phyloP scores from a whole-genome alignment of 2,113 vertebrate genomes.

The Eublepharis macularius region DNA sequence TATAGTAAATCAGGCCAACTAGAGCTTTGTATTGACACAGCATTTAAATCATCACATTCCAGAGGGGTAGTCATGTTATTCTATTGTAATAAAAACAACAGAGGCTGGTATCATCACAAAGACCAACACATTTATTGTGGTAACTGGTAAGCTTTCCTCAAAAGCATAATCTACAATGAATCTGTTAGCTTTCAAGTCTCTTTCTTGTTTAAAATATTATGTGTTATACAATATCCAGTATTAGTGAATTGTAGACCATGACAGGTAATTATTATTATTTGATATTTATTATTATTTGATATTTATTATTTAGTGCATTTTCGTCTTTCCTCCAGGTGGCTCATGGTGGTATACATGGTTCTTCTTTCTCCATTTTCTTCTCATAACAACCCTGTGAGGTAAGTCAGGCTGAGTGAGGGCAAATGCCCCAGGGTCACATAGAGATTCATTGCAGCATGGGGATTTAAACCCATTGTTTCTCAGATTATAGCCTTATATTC shows the following conservation, averaged over 20 bases:
- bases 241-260: background rate
- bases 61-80: background rate
- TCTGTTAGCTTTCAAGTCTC: background rate
- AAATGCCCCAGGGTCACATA: too few species aligned
- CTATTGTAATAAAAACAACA: background rate
- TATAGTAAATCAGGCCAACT: background rate
- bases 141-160: background rate
- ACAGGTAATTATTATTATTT: background rate
- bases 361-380: too few species aligned
- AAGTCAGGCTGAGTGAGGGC: too few species aligned
- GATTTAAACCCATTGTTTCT: too few species aligned
- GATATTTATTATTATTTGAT: too few species aligned
- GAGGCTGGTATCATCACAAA: background rate
- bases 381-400: too few species aligned
- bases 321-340: too few species aligned
- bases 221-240: background rate
- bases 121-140: background rate
- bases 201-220: background rate
- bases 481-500: too few species aligned
- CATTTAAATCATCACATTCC: constrained; percentile 13
- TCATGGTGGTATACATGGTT: too few species aligned
- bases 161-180: background rate
- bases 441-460: too few species aligned
- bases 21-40: background rate
- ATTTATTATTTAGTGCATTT: too few species aligned